Evolutionary conservation across 2,888 invertebrate genomes (phyloP), one percentile per base, ranked within the genome.

Genomic region (Cremastobaeus sp.): DNA sequence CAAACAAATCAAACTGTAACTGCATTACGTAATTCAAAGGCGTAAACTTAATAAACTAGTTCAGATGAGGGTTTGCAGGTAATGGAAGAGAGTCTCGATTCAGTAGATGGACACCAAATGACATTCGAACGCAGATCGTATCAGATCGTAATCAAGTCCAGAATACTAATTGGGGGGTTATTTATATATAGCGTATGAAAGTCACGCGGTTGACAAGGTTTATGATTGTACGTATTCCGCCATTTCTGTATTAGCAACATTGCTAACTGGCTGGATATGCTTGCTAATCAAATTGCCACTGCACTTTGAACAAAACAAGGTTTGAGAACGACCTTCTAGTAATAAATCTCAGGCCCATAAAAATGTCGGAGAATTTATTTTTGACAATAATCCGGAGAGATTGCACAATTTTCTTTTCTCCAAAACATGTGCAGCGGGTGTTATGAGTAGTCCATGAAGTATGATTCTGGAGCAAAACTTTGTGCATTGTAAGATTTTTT

Each of bases 401-500:
- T n/a, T n/a, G n/a, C n/a, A n/a, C n/a, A 69, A 60, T 60, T 54
- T 62, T 39, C 39, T 34, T 8, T 39, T 4, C 45, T 39, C 34
- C 48, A 21, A 55, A 62, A 55, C 39, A 45, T 52, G 52, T 37
- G 47, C 54, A 34, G 35, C 54, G 64, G 47, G 57, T 59, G 43
- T 35, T 55, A 32, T 32, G 59, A 64, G 64, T 59, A 35, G 54
- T 54, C 59, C 68, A 64, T 75, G 68, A 71, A 68, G 68, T 72
- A 75, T 70, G 73, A 74, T 74, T 76, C 73, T 47, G 48, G 60
- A 70, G 59, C 69, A 72, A 76, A 76, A 76, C 65, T 76, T 76
- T 76, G 70, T 72, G 62, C 77, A 65, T 72, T 74, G 74, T 72
- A 71, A 76, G 76, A 77, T 77, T 77, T 74, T 76, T 76, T 65